Evolutionary conservation across 2,888 invertebrate genomes (phyloP).

Genomic region (Hololepta plana): DNA sequence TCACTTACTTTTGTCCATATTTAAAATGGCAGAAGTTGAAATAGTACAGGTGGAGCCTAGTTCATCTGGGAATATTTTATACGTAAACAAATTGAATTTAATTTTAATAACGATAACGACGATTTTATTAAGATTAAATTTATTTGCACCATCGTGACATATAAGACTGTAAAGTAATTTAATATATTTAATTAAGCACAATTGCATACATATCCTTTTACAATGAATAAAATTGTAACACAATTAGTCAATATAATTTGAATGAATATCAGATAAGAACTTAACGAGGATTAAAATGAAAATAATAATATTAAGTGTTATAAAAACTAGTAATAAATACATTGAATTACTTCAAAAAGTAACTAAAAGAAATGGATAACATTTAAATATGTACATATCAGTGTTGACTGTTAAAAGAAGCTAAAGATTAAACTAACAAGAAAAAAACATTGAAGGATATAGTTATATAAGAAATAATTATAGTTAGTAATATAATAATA

Average conservation of each 20-base stretch:
- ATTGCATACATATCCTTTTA: conserved; percentile 21
- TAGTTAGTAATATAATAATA: no score
- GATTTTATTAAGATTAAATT: conserved; percentile 1
- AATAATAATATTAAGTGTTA: conserved; percentile 2
- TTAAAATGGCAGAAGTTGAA: conserved; percentile 85
- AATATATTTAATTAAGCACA: conserved; percentile 14
- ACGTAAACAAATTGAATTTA: conserved; percentile 4
- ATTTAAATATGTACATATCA: conserved; percentile 25
- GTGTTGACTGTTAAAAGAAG: conserved; percentile 27
- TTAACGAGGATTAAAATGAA: conserved; percentile 5
- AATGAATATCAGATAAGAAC: conserved; percentile 6
- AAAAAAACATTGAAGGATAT: no score
- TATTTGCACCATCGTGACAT: conserved; percentile 20
- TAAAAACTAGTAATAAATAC: conserved; percentile 2
- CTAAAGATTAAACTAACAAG: no score
- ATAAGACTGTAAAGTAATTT: conserved; percentile 12
- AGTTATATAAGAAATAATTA: no score
- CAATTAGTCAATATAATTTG: conserved; percentile 10
- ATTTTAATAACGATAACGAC: background rate
- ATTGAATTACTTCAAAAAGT: conserved; percentile 6
- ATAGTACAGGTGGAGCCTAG: conserved; percentile 59
- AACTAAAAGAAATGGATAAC: conserved; percentile 7
- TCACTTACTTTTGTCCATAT: conserved; percentile 72
- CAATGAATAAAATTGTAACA: conserved; percentile 17
- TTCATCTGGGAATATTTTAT: conserved; percentile 18